Evolutionary conservation across 2,797 vertebrate genomes (phyloP).

Genomic region (Eidolon dupreanum): DNA sequence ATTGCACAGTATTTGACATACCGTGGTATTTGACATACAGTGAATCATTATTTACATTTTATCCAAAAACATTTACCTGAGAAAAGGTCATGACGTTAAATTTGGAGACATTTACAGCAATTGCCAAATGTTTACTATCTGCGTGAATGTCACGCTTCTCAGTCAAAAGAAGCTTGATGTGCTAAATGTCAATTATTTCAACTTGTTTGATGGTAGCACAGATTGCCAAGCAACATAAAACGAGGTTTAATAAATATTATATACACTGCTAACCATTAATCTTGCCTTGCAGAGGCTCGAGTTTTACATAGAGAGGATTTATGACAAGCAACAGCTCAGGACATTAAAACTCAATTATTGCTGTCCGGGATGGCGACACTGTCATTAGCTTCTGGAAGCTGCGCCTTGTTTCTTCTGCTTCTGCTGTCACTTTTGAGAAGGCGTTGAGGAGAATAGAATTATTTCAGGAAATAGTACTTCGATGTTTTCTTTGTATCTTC

Average conservation of each 20-base stretch:
- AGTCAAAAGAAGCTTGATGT: constrained; percentile 86
- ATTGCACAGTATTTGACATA: constrained; percentile 87
- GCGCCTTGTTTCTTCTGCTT: constrained; percentile 70
- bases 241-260: constrained; percentile 88
- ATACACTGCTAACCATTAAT: constrained; percentile 86
- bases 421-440: constrained; percentile 72
- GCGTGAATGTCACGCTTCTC: constrained; percentile 89
- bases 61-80: constrained; percentile 91
- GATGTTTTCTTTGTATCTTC: constrained; percentile 68
- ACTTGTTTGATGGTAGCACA: constrained; percentile 86
- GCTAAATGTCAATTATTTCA: constrained; percentile 90
- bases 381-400: constrained; percentile 75
- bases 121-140: constrained; percentile 89
- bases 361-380: constrained; percentile 73
- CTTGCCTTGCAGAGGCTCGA: constrained; percentile 79
- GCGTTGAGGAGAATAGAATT: constrained; percentile 70
- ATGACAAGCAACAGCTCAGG: constrained; percentile 79
- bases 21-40: constrained; percentile 85
- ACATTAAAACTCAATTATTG: constrained; percentile 85
- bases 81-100: constrained; percentile 89
- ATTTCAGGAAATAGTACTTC: constrained; percentile 69
- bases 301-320: constrained; percentile 85
- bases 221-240: constrained; percentile 86
- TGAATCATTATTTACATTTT: constrained; percentile 90
- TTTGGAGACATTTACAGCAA: constrained; percentile 90